Percentiles rank a stretch among this genome's conserved stretches.
Conservation (phyloP, 2,888 invertebrate genomes). For the Folsomia manolachei region DNA sequence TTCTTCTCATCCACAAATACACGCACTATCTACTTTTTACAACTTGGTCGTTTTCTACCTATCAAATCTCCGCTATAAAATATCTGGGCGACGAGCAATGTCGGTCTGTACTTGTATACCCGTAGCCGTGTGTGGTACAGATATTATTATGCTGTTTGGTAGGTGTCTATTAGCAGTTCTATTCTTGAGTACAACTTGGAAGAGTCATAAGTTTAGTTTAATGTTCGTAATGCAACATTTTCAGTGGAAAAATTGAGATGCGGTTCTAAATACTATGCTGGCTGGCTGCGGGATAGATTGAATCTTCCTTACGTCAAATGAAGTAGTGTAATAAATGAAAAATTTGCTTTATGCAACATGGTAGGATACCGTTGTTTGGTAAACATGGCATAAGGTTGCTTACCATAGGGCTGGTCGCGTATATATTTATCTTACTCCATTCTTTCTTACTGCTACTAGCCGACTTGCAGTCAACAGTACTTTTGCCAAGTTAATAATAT, state of each 20-base stretch:
- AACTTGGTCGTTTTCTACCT: constrained; percentile 1
- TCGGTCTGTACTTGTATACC: background rate
- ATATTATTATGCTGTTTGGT: background rate
- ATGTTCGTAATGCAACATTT: constrained; percentile 3
- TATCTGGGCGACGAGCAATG: background rate
- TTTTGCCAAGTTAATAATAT: background rate
- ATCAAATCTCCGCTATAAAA: background rate
- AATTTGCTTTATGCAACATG: background rate
- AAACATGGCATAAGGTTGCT: background rate
- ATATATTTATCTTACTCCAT: too few relatives aligned
- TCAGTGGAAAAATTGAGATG: background rate
- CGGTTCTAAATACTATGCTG: too few relatives aligned
- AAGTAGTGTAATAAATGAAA: background rate
- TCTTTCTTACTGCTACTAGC: background rate
- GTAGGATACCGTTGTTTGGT: background rate
- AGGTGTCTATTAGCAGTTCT: background rate
- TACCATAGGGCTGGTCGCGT: too few relatives aligned
- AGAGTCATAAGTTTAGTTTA: background rate
- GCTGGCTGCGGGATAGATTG: background rate
- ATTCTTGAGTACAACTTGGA: background rate
- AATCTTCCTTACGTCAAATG: too few relatives aligned
- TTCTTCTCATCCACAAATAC: constrained; percentile 2
- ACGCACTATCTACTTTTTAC: constrained; percentile 4
- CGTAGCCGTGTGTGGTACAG: background rate
- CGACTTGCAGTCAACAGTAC: background rate